Evolutionary conservation across 1,140 invertebrate species (phyloP), one percentile per base, ranked within the genome.

Genomic region (Brachystomella parvula): DNA sequence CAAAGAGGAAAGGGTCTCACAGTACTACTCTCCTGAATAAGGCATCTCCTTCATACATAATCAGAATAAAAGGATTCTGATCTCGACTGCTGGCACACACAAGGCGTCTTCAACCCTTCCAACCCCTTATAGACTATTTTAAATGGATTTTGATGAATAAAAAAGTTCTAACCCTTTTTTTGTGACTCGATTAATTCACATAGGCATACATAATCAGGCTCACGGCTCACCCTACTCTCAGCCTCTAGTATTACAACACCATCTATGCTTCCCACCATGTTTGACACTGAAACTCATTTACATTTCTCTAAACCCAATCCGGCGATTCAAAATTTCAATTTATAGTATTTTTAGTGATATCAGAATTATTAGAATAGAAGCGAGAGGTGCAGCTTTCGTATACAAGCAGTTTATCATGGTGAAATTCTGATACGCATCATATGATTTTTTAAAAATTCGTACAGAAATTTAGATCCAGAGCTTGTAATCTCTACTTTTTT

Each of bases 91-190:
- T 3, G 30, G 30, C 57, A 59, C 24, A 59, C 57, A 59, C 57
- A 59, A 9, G 12, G 12, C 30, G 12, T 3, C 12, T 59, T 12
- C 26, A 28, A 26, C 30, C 26, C 57, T 31, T 59, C 30, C 21
- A 3, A 35, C 59, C 29, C 62, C 29, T 29, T 30, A 44, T 62
- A 61, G 69, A 58, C 65, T 65, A 65, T 67, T 67, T 67, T 71
- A 71, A 71, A 71, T 71, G 64, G 69, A 67, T 67, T 71, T 71
- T 65, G 63, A 65, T 64, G 63, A 65, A 70, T 69, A 66, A 64
- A 69, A 69, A 68, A 67, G 3, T 57, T 26, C 33, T 67, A 65
- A 71, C 62, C 69, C 66, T 63, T 64, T 70, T 64, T 71, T 66
- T 66, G 61, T 62, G 19, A 28, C 31, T 32, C 63, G 63, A 66